Evolutionary conservation across 2,888 invertebrate genomes (phyloP).

Genomic region (Bruchidius siliquastri): DNA sequence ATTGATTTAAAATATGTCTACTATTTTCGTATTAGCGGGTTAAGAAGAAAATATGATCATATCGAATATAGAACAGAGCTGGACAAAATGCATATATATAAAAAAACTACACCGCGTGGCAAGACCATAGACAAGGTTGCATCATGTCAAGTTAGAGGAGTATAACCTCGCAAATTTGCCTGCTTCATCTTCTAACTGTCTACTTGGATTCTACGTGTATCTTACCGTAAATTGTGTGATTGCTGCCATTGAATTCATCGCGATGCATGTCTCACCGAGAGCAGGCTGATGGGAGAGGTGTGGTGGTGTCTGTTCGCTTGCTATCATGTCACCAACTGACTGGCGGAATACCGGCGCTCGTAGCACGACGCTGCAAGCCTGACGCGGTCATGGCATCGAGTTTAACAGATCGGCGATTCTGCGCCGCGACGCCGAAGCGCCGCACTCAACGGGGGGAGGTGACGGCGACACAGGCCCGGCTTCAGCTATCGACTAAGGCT

Average conservation of each 20-base stretch:
- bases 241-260: conserved; percentile 61
- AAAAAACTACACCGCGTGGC: too few species aligned
- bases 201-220: neutral
- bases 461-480: too few species aligned
- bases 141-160: neutral
- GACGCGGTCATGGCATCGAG: conserved; percentile 7
- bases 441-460: too few species aligned
- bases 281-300: conserved; percentile 41
- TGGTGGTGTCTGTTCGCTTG: conserved; percentile 39
- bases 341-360: conserved; percentile 3
- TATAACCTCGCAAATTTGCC: neutral
- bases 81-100: too few species aligned
- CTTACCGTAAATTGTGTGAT: conserved; percentile 47
- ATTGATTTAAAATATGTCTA: too few species aligned
- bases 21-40: too few species aligned
- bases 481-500: too few species aligned
- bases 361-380: conserved; percentile 11
- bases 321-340: conserved; percentile 47
- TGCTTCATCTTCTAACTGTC: neutral
- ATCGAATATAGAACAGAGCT: too few species aligned
- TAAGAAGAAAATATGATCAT: too few species aligned
- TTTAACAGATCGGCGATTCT: too few species aligned
- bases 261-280: conserved; percentile 65
- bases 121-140: neutral
- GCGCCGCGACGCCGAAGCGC: too few species aligned